Evolutionary conservation across 2,888 invertebrate species (phyloP), one percentile per base, ranked within the genome.

Genomic region (Dioctria linearis): DNA sequence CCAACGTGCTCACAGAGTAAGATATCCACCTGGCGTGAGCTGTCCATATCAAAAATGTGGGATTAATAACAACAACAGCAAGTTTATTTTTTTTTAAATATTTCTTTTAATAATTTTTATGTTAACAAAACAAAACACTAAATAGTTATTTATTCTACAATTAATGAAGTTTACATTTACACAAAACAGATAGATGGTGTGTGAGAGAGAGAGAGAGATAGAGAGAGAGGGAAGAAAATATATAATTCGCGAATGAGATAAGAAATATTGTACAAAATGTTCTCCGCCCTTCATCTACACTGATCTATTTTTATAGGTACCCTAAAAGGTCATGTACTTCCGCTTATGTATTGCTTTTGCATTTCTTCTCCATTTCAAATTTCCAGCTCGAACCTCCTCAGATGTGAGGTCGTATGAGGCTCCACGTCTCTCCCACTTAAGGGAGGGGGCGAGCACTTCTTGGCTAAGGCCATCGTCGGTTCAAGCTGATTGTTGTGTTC

Each of bases 381-480:
- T 87, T 87, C 90, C 84, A 91, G 89, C 88, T 93, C 93, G 90
- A 93, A 93, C 87, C 91, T 91, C 89, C 93, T 93, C 89, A 92
- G 92, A 87, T 93, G 91, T 89, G 83, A 78, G 66, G 80, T 80
- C 67, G 81, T 80, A 80, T 83, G 81, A 80, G 84, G 88, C 88
- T 93, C 93, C 86, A 93, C 93, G 90, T 94, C 94, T 92, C 93
- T 92, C 88, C 94, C 94, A 88, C 90, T 91, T 86, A 92, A 91
- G 87, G 92, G 91, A 87, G 90, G 90, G 88, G 90, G 87, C 86
- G 90, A 89, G 84, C 88, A 86, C 82, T 82, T 81, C 75, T 76
- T 76, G 63, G 76, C 76, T 13, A 76, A 25, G 8, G 76, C 73
- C 57, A 59, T 49, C 40, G 76, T 63, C 25, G 25, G 25, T 63